Percentiles rank a stretch among this genome's conserved stretches.
These are phyloP conservation scores for Larimichthys crocea DNA, from an alignment of 2,113 vertebrate genomes.

Conservation along the genomic window DNA sequence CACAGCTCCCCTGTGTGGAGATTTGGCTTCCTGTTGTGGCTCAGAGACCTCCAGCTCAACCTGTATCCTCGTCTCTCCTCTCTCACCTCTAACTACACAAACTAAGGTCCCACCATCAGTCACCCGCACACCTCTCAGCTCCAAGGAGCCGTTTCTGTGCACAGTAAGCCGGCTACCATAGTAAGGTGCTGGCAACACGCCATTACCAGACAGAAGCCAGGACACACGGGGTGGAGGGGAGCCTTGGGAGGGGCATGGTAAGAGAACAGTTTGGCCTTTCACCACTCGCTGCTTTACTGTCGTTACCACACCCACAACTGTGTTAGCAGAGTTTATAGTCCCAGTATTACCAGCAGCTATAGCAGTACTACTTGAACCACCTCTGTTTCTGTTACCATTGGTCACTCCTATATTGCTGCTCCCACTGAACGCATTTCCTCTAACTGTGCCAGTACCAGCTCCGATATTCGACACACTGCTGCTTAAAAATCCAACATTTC, in stretches of 20 bases:
- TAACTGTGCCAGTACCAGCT: constrained; percentile 26
- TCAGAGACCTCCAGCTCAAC: constrained; percentile 86
- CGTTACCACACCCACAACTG: constrained; percentile 51
- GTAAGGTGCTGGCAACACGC: constrained; percentile 91
- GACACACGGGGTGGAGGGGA: constrained; percentile 84
- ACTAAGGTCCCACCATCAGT: constrained; percentile 86
- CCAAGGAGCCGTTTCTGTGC: constrained; percentile 91
- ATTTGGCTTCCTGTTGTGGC: constrained; percentile 76
- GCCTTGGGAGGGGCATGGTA: constrained; percentile 89
- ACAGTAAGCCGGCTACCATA: constrained; percentile 90
- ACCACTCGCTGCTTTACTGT: constrained; percentile 78
- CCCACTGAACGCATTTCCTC: constrained; percentile 42
- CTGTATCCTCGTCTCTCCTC: constrained; percentile 85
- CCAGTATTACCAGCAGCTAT: constrained; percentile 22
- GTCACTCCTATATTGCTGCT: constrained; percentile 25
- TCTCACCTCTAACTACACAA: constrained; percentile 89
- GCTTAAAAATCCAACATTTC: constrained; percentile 43
- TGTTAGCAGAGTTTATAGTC: constrained; percentile 29
- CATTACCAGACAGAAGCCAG: constrained; percentile 92
- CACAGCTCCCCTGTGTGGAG: constrained; percentile 11
- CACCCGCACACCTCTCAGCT: constrained; percentile 83
- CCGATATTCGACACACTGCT: constrained; percentile 42
- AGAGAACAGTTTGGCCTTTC: constrained; percentile 84
- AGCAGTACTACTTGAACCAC: neutral
- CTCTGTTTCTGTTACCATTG: constrained; percentile 30